phyloP scores from a whole-genome alignment of 2,113 vertebrate species.

The Lates calcarifer region DNA sequence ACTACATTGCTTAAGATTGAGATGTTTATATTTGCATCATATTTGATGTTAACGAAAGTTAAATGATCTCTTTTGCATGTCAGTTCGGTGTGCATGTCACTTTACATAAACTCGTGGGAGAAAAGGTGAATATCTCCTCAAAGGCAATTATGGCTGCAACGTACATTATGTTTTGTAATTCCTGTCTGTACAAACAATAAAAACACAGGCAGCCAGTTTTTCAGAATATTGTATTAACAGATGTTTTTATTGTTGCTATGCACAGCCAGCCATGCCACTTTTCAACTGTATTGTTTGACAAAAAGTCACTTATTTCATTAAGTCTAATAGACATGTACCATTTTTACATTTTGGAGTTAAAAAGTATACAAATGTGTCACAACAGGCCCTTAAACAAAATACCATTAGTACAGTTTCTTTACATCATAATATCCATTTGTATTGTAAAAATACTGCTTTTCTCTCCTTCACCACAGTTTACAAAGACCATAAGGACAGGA shows the following conservation, averaged over 20 bases:
- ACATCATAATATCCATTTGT: not conserved
- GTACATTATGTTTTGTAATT: conserved; percentile 67
- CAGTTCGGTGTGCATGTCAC: conserved; percentile 69
- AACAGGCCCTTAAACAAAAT: conserved; percentile 38
- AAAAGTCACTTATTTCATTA: not conserved
- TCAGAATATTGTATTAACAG: conserved; percentile 35
- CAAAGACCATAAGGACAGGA: not conserved
- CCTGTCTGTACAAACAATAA: conserved; percentile 75
- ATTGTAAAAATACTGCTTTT: conserved; percentile 40
- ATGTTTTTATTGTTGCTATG: not conserved
- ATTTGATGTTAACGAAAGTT: conserved; percentile 42
- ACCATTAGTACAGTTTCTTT: conserved; percentile 9
- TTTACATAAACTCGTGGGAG: conserved; percentile 30
- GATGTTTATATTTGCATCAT: conserved; percentile 53
- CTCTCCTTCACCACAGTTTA: not conserved
- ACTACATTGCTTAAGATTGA: conserved; percentile 8
- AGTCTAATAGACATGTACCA: not conserved
- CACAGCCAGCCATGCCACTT: conserved; percentile 6
- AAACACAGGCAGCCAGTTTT: conserved; percentile 64
- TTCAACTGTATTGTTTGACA: not conserved
- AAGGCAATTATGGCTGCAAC: conserved; percentile 58
- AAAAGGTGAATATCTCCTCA: conserved; percentile 46
- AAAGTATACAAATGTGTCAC: conserved; percentile 17
- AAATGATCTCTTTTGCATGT: conserved; percentile 70
- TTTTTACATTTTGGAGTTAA: conserved; percentile 7